Evolutionary conservation across 2,888 invertebrate species (phyloP).

Genomic region (Elegia similella): DNA sequence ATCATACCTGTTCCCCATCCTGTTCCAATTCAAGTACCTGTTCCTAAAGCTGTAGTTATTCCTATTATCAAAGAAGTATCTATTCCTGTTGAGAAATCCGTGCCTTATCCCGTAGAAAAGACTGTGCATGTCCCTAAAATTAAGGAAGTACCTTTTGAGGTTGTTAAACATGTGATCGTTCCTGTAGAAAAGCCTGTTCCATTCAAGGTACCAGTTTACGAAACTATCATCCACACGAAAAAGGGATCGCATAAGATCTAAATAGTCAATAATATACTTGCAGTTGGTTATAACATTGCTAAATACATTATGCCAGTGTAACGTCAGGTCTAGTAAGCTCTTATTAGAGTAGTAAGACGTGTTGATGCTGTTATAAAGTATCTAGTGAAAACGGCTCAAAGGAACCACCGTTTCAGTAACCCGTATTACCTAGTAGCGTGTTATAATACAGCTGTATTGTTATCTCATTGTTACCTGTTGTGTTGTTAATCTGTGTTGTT

Average conservation of each 20-base stretch:
- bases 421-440: constrained; percentile 2
- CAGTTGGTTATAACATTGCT: constrained; percentile 20
- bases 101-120: constrained; percentile 86
- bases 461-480: constrained; percentile 18
- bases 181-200: constrained; percentile 86
- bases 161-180: constrained; percentile 85
- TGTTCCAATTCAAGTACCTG: constrained; percentile 85
- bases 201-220: constrained; percentile 86
- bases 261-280: constrained; percentile 24
- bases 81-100: constrained; percentile 87
- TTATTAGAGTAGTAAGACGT: not conserved
- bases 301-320: not conserved
- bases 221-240: constrained; percentile 86
- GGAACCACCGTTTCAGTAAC: too few species aligned
- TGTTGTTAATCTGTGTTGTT: constrained; percentile 19
- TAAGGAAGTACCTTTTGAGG: constrained; percentile 86
- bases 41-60: constrained; percentile 85
- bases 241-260: constrained; percentile 77
- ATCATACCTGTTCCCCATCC: constrained; percentile 83
- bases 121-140: constrained; percentile 84
- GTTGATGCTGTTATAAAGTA: too few species aligned
- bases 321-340: not conserved
- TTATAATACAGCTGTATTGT: constrained; percentile 23
- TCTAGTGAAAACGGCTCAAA: too few species aligned
- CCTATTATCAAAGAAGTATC: constrained; percentile 86